phyloP scores from a whole-genome alignment of 2,113 vertebrate genomes.

The Sinocyclocheilus anshuiensis region DNA sequence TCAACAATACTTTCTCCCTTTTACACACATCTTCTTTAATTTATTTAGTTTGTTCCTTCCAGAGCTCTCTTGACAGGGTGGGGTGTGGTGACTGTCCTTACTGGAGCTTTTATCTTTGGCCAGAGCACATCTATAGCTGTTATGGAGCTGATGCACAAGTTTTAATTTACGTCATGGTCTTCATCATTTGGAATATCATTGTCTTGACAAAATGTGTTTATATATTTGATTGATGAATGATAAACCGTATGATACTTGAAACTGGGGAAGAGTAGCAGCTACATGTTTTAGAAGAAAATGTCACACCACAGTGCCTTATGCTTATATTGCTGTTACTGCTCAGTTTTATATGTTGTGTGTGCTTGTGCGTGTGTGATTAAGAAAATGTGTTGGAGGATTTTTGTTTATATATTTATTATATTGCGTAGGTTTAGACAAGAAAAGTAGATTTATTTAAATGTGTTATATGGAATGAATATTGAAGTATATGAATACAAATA shows the following conservation, averaged over 20 bases:
- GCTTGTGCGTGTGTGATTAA: background rate
- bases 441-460: background rate
- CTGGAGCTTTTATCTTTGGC: constrained; percentile 75
- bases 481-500: background rate
- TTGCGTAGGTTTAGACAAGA: background rate
- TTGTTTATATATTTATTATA: background rate
- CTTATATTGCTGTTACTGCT: background rate
- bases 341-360: background rate
- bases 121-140: constrained; percentile 70
- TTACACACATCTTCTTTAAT: background rate
- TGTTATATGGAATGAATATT: background rate
- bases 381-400: background rate
- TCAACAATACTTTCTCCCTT: background rate
- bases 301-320: background rate
- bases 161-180: constrained; percentile 26
- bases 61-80: constrained; percentile 81
- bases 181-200: background rate
- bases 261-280: background rate
- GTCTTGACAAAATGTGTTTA: background rate
- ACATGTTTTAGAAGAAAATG: background rate
- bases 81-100: constrained; percentile 73
- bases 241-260: background rate
- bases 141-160: constrained; percentile 52
- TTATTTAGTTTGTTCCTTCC: constrained; percentile 29
- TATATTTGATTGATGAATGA: background rate